These are phyloP conservation scores for Hippopotamus amphibius DNA, from an alignment of 2,113 vertebrate species.

Conservation along the genomic window DNA sequence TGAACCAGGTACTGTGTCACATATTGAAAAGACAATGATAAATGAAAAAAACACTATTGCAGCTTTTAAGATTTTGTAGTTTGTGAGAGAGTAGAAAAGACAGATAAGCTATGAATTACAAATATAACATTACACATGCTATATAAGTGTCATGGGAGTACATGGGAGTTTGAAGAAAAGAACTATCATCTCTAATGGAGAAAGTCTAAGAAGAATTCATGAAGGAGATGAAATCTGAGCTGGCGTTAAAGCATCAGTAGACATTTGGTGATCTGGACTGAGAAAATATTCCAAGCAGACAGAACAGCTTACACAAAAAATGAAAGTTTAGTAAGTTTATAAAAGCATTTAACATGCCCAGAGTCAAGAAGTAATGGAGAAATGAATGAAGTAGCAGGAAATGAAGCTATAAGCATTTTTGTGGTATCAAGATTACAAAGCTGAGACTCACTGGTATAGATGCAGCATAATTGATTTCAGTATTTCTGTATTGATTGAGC, in stretches of 20 bases:
- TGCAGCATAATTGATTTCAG: background rate
- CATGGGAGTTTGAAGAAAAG: background rate
- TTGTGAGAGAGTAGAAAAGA: background rate
- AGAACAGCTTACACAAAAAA: background rate
- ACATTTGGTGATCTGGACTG: background rate
- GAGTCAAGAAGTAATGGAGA: background rate
- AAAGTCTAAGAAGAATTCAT: background rate
- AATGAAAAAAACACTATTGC: background rate
- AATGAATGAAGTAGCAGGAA: background rate
- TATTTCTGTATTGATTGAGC: background rate
- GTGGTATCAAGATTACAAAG: background rate
- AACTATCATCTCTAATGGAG: background rate
- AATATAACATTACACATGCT: background rate
- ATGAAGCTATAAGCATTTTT: background rate
- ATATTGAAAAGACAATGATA: background rate
- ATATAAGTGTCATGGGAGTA: background rate
- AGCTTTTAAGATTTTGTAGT: background rate
- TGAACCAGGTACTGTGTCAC: background rate
- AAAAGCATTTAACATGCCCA: background rate
- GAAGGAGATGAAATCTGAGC: background rate
- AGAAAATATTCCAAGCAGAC: background rate
- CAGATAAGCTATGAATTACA: background rate
- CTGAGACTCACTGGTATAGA: background rate
- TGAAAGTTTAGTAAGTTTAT: background rate
- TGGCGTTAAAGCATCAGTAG: background rate